Evolutionary conservation across 2,797 vertebrate genomes (phyloP).

Genomic region (Parauchenoglanis ngamensis): DNA sequence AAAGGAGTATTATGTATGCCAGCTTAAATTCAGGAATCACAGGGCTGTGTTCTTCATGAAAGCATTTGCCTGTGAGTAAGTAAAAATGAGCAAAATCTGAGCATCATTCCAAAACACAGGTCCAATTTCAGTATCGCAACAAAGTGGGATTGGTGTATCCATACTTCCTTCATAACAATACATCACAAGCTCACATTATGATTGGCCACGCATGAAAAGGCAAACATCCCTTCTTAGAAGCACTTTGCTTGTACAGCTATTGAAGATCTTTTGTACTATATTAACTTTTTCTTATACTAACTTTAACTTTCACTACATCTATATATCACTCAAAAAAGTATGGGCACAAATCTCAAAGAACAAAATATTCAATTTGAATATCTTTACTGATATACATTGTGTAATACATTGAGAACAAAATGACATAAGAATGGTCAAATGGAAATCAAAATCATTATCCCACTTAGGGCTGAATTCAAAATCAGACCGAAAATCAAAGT

Average conservation of each 20-base stretch:
- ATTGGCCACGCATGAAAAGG: background rate
- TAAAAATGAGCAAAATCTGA: background rate
- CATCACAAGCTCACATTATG: background rate
- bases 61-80: background rate
- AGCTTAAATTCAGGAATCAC: constrained; percentile 46
- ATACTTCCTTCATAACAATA: background rate
- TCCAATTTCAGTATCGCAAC: background rate
- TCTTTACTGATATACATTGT: no score
- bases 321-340: no score
- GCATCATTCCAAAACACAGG: background rate
- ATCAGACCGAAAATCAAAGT: no score
- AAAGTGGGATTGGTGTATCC: background rate
- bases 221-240: background rate
- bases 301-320: background rate
- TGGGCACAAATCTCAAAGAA: no score
- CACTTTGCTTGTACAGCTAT: background rate
- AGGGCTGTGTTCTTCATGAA: constrained; percentile 27
- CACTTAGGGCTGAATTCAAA: no score
- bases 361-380: no score
- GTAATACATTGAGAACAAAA: no score
- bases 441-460: no score
- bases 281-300: no score
- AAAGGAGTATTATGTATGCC: constrained; percentile 31
- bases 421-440: no score
- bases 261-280: background rate